Evolutionary conservation across 2,797 vertebrate genomes (phyloP).

Genomic region (Coranthus polyacanthus): DNA sequence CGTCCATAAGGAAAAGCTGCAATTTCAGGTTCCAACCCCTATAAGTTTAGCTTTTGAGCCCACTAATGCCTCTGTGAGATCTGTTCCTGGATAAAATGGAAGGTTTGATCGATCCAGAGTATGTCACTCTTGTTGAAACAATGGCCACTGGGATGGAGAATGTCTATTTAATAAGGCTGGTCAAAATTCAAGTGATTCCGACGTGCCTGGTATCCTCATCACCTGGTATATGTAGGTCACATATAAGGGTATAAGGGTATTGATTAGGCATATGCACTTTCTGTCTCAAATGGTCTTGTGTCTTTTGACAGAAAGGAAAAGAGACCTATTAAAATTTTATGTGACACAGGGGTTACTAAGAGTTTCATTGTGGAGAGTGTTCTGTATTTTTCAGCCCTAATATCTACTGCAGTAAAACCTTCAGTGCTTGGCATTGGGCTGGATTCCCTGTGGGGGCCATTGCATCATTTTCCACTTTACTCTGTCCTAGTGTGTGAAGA

Average conservation of each 20-base stretch:
- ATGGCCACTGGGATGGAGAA: not conserved
- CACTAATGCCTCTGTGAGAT: not conserved
- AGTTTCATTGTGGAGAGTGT: not conserved
- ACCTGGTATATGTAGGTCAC: no score
- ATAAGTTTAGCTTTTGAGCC: not conserved
- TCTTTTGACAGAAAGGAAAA: not conserved
- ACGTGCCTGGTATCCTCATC: not conserved
- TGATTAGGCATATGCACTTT: not conserved
- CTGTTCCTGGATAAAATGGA: not conserved
- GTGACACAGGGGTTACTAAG: not conserved
- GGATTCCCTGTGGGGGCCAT: not conserved
- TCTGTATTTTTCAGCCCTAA: not conserved
- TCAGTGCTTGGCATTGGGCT: not conserved
- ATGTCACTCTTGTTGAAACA: not conserved
- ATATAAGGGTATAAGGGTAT: not conserved
- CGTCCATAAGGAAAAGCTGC: not conserved
- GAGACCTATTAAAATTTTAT: not conserved
- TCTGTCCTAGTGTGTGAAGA: constrained; percentile 1
- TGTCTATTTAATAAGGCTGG: not conserved
- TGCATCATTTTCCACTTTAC: constrained; percentile 5
- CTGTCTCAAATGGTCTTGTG: constrained; percentile 5
- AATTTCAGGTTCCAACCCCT: not conserved
- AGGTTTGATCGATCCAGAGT: not conserved
- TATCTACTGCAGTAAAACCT: not conserved
- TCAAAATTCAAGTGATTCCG: not conserved